Evolutionary conservation across 1,140 invertebrate genomes (phyloP).

Genomic region (Rhyzopertha dominica): DNA sequence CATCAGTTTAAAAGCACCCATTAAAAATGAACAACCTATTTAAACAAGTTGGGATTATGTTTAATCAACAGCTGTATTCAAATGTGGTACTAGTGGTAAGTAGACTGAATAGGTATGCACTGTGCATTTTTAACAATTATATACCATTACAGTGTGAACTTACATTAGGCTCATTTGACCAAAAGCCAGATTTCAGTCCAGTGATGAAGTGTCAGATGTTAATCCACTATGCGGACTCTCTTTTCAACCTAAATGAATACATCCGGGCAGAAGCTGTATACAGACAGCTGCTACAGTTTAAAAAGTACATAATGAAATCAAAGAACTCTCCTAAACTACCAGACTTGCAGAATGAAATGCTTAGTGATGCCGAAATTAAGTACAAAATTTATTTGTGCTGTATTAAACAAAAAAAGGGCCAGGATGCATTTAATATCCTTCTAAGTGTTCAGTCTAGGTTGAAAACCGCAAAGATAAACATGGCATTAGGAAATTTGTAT

Average conservation of each 20-base stretch:
- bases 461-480: constrained; percentile 52
- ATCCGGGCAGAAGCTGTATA: constrained; percentile 64
- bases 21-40: constrained; percentile 48
- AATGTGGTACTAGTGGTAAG: constrained; percentile 54
- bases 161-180: constrained; percentile 59
- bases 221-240: constrained; percentile 63
- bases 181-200: constrained; percentile 55
- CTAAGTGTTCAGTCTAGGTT: constrained; percentile 65
- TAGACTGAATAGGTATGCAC: constrained; percentile 4
- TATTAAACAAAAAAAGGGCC: constrained; percentile 57
- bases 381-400: constrained; percentile 70
- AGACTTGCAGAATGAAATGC: constrained; percentile 43
- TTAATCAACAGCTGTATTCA: constrained; percentile 54
- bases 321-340: constrained; percentile 42
- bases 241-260: constrained; percentile 60
- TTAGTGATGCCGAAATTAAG: constrained; percentile 68
- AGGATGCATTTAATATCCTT: constrained; percentile 64
- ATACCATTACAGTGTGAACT: constrained; percentile 55
- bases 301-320: constrained; percentile 62
- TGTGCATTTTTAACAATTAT: constrained; percentile 6
- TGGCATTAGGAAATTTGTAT: constrained; percentile 72
- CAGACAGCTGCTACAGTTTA: constrained; percentile 60
- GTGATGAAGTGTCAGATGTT: constrained; percentile 59
- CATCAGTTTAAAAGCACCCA: too few relatives aligned
- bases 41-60: constrained; percentile 56